A percentile compares a stretch with the other conserved stretches of the same genome.
Conservation (phyloP, 2,797 vertebrate genomes). For the Gouania willdenowi region DNA sequence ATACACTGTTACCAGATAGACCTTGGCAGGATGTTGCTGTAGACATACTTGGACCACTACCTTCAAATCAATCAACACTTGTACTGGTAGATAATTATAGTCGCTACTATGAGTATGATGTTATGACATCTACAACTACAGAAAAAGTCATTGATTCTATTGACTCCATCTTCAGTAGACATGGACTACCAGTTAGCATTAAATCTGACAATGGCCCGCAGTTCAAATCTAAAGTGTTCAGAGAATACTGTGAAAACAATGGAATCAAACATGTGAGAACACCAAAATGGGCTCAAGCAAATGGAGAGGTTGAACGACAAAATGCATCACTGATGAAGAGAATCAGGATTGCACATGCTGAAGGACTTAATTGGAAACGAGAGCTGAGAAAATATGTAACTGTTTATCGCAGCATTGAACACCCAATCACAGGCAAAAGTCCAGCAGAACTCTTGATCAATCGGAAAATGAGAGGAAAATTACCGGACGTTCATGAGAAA, state of each 20-base stretch:
- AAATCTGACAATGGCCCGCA: neutral
- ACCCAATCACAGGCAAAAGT: neutral
- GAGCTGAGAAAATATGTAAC: neutral
- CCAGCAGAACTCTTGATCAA: neutral
- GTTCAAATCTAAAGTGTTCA: too few species aligned
- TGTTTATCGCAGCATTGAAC: neutral
- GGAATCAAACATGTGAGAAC: too few species aligned
- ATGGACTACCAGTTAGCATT: neutral
- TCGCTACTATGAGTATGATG: neutral
- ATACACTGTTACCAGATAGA: neutral
- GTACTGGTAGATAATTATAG: neutral
- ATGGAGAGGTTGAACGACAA: too few species aligned
- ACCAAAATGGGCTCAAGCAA: too few species aligned
- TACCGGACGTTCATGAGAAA: neutral
- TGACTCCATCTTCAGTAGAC: neutral
- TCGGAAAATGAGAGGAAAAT: neutral
- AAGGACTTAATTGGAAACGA: too few species aligned
- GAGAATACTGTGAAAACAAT: too few species aligned
- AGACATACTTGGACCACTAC: neutral
- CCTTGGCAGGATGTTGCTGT: neutral
- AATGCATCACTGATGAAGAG: neutral
- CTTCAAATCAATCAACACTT: neutral
- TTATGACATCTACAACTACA: neutral
- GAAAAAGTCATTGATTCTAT: neutral
- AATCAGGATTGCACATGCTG: too few species aligned